Conservation (phyloP, 2,797 vertebrate genomes). For the Melanotaenia maccullochi region DNA sequence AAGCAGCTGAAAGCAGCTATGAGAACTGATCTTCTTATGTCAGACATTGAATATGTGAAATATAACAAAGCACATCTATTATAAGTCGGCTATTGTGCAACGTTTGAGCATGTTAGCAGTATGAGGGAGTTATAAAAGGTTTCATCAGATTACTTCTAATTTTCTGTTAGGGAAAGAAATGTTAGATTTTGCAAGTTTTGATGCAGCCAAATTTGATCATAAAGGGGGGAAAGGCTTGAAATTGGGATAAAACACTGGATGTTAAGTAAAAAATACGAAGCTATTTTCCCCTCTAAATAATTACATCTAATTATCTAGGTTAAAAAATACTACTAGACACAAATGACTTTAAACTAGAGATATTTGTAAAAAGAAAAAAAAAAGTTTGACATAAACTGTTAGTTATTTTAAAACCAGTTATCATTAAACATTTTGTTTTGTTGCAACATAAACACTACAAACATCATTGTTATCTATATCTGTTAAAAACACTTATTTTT, state of each 20-base stretch:
- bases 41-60: constrained; percentile 29
- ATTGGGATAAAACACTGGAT: not conserved
- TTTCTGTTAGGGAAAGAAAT: not conserved
- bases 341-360: not conserved
- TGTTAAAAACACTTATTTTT: not conserved
- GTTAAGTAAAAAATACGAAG: not conserved
- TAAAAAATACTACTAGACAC: not conserved
- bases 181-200: not conserved
- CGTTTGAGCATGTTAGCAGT: not conserved
- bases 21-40: constrained; percentile 56
- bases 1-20: constrained; percentile 81
- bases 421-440: not conserved
- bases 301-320: not conserved
- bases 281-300: not conserved
- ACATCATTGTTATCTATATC: too few relatives aligned
- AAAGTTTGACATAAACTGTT: not conserved
- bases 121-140: not conserved
- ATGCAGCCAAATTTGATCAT: not conserved
- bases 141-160: not conserved
- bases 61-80: constrained; percentile 13
- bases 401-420: not conserved
- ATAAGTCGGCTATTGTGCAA: not conserved
- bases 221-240: not conserved
- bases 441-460: not conserved
- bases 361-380: not conserved